phyloP scores from a whole-genome alignment of 2,113 vertebrate genomes.

The Hippotragus niger region DNA sequence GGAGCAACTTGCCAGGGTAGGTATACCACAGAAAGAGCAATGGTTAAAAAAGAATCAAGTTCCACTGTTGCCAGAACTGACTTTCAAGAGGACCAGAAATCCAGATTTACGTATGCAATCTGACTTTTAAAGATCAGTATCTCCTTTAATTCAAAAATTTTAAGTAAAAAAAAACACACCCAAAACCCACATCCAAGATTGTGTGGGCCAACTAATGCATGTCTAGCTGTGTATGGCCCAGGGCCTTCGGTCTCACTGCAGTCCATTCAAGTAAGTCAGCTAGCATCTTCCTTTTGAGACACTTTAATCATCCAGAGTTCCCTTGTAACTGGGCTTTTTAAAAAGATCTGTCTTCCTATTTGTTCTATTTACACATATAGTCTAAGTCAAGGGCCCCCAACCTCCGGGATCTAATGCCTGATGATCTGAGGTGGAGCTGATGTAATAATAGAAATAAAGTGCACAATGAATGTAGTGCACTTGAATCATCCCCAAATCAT shows the following conservation, averaged over 20 bases:
- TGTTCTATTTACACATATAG: background rate
- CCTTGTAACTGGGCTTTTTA: background rate
- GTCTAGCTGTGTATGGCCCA: background rate
- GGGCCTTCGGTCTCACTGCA: background rate
- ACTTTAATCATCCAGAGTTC: background rate
- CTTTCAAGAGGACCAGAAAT: conserved; percentile 1
- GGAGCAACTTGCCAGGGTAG: background rate
- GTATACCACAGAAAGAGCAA: background rate
- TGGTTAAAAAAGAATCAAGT: background rate
- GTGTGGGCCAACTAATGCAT: background rate
- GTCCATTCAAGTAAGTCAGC: background rate
- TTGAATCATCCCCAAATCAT: background rate
- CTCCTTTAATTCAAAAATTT: background rate
- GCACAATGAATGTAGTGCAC: background rate
- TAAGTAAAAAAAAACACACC: background rate
- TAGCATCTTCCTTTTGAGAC: background rate
- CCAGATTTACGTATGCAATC: background rate
- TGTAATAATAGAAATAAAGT: background rate
- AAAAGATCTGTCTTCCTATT: background rate
- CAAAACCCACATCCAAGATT: background rate
- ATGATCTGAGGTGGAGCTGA: background rate
- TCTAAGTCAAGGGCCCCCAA: background rate
- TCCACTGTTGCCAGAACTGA: background rate
- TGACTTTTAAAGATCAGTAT: background rate
- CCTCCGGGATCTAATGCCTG: background rate